Evolutionary conservation across 2,888 invertebrate species (phyloP).

Genomic region (Tyria jacobaeae): DNA sequence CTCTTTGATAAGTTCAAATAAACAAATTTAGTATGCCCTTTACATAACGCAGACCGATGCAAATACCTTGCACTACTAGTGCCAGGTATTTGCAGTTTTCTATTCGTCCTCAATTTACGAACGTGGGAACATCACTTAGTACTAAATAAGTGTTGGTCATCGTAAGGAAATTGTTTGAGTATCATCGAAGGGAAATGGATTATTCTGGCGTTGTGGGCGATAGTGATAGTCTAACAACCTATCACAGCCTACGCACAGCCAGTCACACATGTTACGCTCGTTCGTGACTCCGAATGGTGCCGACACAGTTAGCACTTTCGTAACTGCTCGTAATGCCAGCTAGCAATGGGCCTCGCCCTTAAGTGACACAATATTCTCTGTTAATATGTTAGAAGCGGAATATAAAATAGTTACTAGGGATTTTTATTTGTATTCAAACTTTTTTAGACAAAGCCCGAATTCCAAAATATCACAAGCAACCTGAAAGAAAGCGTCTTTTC

Average conservation of each 20-base stretch:
- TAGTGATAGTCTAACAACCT: constrained; percentile 33
- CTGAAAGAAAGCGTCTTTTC: not conserved
- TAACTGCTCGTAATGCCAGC: constrained; percentile 12
- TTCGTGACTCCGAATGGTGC: constrained; percentile 34
- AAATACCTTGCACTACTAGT: too few species aligned
- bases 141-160: not conserved
- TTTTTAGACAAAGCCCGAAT: too few species aligned
- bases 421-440: too few species aligned
- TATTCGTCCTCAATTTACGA: not conserved
- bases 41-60: too few species aligned
- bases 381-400: not conserved
- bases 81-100: not conserved
- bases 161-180: constrained; percentile 6
- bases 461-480: too few species aligned
- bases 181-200: constrained; percentile 31
- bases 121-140: constrained; percentile 3
- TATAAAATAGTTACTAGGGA: too few species aligned
- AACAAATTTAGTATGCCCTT: not conserved
- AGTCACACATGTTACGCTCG: constrained; percentile 25
- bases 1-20: too few species aligned
- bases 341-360: constrained; percentile 5
- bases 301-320: constrained; percentile 26
- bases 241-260: constrained; percentile 37
- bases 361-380: constrained; percentile 15
- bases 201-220: constrained; percentile 32